A percentile compares a stretch with the other conserved stretches of the same genome.
Conservation (phyloP, 1,140 invertebrate species). For the Brachionus paranguensis region DNA sequence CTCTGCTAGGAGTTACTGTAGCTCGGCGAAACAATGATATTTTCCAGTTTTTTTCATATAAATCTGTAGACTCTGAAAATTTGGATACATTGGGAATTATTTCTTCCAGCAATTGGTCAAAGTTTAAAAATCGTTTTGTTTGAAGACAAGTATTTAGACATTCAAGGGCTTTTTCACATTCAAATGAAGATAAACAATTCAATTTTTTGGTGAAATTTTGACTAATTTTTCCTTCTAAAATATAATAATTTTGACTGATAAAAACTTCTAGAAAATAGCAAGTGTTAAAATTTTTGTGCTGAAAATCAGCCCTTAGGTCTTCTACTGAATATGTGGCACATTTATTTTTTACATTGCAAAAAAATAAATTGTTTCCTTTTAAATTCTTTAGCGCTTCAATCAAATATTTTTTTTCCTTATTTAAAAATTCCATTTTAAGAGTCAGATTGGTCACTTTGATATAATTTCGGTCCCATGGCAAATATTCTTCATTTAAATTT, state of each 20-base stretch:
- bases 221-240: neutral
- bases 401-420: neutral
- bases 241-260: constrained; percentile 7
- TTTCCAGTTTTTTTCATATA: neutral
- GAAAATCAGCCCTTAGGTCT: neutral
- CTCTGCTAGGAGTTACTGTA: neutral
- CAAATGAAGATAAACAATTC: neutral
- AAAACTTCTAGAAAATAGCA: constrained; percentile 1
- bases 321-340: neutral
- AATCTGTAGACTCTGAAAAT: neutral
- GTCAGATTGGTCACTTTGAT: neutral
- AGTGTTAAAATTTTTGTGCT: neutral
- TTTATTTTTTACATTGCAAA: neutral
- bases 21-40: neutral
- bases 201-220: neutral
- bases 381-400: neutral
- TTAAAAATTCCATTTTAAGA: neutral
- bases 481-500: neutral
- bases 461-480: neutral
- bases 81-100: neutral
- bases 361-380: neutral
- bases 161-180: neutral
- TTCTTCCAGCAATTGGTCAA: neutral
- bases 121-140: neutral
- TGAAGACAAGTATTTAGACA: neutral